Evolutionary conservation across 2,113 vertebrate species (phyloP), one percentile per base, ranked within the genome.

Genomic region (Grus americana): DNA sequence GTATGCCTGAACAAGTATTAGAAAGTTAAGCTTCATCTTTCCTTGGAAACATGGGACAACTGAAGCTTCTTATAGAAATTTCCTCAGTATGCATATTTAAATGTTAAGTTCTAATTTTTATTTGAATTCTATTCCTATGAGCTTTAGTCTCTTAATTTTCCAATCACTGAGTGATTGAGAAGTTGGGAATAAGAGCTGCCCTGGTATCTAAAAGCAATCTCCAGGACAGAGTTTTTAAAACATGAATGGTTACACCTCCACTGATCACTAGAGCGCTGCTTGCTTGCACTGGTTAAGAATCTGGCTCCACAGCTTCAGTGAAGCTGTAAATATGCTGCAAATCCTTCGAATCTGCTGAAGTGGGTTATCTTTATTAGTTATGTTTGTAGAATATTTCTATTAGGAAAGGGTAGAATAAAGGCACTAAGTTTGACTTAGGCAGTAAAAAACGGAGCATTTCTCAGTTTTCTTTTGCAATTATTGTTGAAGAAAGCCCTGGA

Each of bases 201-300:
- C 13, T 73, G 49, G 15, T 67, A 52, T 34, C 24, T 57, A 54
- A 21, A 6, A 50, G 50, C 11, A 26, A 9, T n/a, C 11, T 30
- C 11, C 17, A 67, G 32, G 44, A 11, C 7, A 17, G 66, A 20
- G 5, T 15, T 87, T 91, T 76, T 65, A 47, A 12, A 42, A 9
- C 0, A 1, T 27, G 49, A 12, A 5, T 22, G 36, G 47, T 15
- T 75, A 38, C 10, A 10, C 8, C 22, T 59, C 9, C 16, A 2
- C 11, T 71, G 12, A 62, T 58, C 29, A 1, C 32, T 21, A n/a
- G 20, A 81, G 34, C 27, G 91, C 21, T 73, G 29, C 9, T 59
- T 71, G 12, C 18, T 71, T 12, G 1, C 44, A 6, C 30, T 42
- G 47, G 32, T 3, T 9, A 22, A 13, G 42, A 68, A 30, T 4